Evolutionary conservation across 2,888 invertebrate species (phyloP).

Genomic region (Linhomoeus sp.): DNA sequence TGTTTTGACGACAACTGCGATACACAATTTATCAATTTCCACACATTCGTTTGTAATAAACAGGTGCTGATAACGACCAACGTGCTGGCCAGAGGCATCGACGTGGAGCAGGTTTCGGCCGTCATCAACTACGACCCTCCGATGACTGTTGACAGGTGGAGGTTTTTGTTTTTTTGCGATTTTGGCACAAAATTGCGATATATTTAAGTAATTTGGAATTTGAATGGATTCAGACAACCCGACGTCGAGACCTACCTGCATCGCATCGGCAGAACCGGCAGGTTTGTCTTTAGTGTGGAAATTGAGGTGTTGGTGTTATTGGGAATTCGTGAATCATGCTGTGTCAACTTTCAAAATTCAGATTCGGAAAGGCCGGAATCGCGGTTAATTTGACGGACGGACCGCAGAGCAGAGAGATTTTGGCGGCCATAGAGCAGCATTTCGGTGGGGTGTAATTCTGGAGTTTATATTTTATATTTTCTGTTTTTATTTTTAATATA

Average conservation of each 20-base stretch:
- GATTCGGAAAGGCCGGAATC: slow-evolving; percentile 81
- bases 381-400: slow-evolving; percentile 83
- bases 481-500: neutral
- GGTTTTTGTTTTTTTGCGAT: no score
- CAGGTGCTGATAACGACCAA: slow-evolving; percentile 63
- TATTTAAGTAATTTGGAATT: no score
- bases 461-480: neutral
- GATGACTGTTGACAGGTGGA: slow-evolving; percentile 15
- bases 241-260: slow-evolving; percentile 96
- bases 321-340: neutral
- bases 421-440: slow-evolving; percentile 16
- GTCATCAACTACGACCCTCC: slow-evolving; percentile 97
- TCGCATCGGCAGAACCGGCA: slow-evolving; percentile 79
- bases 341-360: neutral
- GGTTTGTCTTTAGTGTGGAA: neutral
- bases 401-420: slow-evolving; percentile 10
- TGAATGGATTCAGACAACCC: no score
- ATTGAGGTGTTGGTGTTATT: neutral
- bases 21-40: no score
- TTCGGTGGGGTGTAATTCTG: slow-evolving; percentile 12
- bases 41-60: neutral
- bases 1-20: no score
- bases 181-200: no score
- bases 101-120: slow-evolving; percentile 87
- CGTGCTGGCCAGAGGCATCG: slow-evolving; percentile 55